Base-by-base conservation (phyloP, 2,797 vertebrate species). In the Paratrypauchen microcephalus region DNA sequence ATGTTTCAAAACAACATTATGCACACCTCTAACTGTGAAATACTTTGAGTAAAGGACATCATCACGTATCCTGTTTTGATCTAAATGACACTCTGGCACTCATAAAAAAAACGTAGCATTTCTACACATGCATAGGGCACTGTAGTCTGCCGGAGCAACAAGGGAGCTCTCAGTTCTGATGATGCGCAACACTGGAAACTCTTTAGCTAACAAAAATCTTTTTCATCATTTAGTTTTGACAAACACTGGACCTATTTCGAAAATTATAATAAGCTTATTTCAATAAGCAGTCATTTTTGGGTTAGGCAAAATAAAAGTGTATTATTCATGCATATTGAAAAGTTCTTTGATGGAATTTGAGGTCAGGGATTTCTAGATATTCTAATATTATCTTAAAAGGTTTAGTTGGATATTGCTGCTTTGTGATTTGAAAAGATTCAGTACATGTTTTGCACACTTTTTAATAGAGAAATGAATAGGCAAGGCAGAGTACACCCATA, bases 131-230 rank as follows among this genome's bases (percentile, higher is more conserved):
- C 32, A 69, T 64, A 62, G 55, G 52, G 59, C 55, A 32, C 64
- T 62, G 21, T 28, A 55, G 54, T 18, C 52, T 39, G 50, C 65
- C 48, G 54, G 66, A 70, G 76, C 76, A 85, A 84, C 73, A 81
- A 24, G 28, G 68, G 47, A 41, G 45, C 72, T 61, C 75, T 76
- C 58, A 60, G 58, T 32, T 19, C 58, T 23, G n/a, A 54, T 54
- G 9, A 5, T 54, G 52, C 23, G 52, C 9, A 55, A 55, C 52
- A 55, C 3, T 52, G n/a, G 50, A 52, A 52, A 52, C 41, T 45
- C 41, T 45, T 45, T 52, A 52, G 8, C n/a, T 54, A 11, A 2
- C n/a, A 55, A 23, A 55, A 55, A 23, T 2, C 3, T 4, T 55
- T 55, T 55, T 55, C 11, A 55, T 55, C 21, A 12, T 55, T 55